Percentiles rank a stretch among this genome's conserved stretches.
These are phyloP conservation scores for Helicoverpa armigera DNA, from an alignment of 1,140 invertebrate species.

Conservation along the genomic window DNA sequence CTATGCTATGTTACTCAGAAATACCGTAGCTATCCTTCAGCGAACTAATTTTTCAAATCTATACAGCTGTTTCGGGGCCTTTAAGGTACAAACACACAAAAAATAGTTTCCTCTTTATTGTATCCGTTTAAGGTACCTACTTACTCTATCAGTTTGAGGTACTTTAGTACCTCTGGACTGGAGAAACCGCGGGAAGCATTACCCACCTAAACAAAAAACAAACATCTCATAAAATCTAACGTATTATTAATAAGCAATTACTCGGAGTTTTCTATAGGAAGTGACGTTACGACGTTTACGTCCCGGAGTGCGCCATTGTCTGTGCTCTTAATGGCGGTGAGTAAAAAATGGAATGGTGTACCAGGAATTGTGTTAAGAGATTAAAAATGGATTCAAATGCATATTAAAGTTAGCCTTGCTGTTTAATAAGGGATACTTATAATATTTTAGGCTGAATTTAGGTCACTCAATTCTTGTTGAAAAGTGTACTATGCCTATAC, in stretches of 20 bases:
- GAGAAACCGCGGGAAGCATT: no score
- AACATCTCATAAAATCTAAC: not conserved
- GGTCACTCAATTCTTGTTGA: not conserved
- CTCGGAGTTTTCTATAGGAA: not conserved
- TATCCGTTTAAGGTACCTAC: no score
- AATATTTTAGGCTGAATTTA: not conserved
- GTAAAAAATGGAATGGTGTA: not conserved
- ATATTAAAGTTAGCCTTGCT: not conserved
- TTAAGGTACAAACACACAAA: no score
- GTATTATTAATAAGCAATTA: slow-evolving; percentile 16
- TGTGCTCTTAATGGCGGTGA: not conserved
- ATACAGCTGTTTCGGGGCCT: no score
- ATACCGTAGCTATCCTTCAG: no score
- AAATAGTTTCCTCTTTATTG: no score
- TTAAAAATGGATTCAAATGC: not conserved
- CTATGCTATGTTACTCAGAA: no score
- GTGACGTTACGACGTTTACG: not conserved
- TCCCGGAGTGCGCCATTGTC: slow-evolving; percentile 1
- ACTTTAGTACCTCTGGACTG: no score
- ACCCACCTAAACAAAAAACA: not conserved
- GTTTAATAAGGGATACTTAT: not conserved
- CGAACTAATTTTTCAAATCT: no score
- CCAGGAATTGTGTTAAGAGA: not conserved
- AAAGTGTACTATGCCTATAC: no score
- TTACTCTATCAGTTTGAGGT: no score